These are phyloP conservation scores for Chiroxiphia lanceolata DNA, from an alignment of 2,797 vertebrate genomes.

Conservation along the genomic window DNA sequence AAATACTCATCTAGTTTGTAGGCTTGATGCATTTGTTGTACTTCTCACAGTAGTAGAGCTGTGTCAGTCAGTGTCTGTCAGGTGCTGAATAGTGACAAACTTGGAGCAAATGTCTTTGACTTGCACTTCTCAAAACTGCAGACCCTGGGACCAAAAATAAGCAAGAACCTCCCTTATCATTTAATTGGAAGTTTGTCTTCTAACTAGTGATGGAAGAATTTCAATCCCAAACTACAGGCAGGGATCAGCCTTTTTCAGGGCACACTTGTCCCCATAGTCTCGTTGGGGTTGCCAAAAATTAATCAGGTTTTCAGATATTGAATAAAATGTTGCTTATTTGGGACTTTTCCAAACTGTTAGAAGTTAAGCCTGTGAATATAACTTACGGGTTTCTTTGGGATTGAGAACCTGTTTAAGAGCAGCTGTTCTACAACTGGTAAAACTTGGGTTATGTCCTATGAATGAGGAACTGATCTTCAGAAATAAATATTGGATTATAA, in stretches of 20 bases:
- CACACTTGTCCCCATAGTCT: background rate
- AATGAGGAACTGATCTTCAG: background rate
- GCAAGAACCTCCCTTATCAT: background rate
- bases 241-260: background rate
- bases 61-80: slow-evolving; percentile 1
- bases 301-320: background rate
- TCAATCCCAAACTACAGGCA: background rate
- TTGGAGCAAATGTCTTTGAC: slow-evolving; percentile 18
- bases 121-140: slow-evolving; percentile 61
- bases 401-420: slow-evolving; percentile 1
- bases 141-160: slow-evolving; percentile 34
- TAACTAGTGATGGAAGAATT: background rate
- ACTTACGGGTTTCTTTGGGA: background rate
- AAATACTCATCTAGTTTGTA: slow-evolving; percentile 32
- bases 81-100: slow-evolving; percentile 39
- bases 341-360: background rate
- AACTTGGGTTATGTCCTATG: background rate
- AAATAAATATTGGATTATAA: background rate
- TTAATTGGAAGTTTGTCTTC: background rate
- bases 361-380: background rate
- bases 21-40: background rate
- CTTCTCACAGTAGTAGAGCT: background rate
- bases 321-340: background rate
- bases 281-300: background rate
- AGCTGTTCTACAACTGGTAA: background rate